A percentile compares a stretch with the other conserved stretches of the same genome.
phyloP scores from a whole-genome alignment of 2,797 vertebrate genomes.

The Gymnothorax reevesii region DNA sequence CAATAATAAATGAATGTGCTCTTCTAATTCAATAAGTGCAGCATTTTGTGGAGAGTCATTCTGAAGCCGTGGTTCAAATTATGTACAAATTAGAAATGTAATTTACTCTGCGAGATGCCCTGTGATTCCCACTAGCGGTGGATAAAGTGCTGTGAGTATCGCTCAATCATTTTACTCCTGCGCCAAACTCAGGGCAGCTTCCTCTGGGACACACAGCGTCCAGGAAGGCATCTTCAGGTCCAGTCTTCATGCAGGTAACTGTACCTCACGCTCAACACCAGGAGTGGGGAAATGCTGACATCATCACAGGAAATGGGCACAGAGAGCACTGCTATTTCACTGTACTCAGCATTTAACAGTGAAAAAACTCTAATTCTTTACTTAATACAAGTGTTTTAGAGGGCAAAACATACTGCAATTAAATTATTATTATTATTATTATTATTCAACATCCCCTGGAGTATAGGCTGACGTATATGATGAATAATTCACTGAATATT shows the following conservation, averaged over 20 bases:
- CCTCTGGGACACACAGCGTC: constrained; percentile 15
- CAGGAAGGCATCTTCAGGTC: neutral
- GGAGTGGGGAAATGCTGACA: neutral
- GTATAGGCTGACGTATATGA: too few species aligned
- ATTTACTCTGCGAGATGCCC: constrained; percentile 37
- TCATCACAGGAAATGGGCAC: neutral
- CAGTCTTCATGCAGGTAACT: neutral
- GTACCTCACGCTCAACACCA: neutral
- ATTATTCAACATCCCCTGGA: too few species aligned
- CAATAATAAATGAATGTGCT: constrained; percentile 35
- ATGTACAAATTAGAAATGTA: constrained; percentile 39
- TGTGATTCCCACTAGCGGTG: constrained; percentile 35
- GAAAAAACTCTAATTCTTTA: too few species aligned
- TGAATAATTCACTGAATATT: neutral
- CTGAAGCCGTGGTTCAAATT: constrained; percentile 41
- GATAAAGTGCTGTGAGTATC: constrained; percentile 32
- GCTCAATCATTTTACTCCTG: constrained; percentile 33
- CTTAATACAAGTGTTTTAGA: too few species aligned
- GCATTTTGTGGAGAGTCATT: constrained; percentile 39
- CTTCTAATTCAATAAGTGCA: constrained; percentile 34
- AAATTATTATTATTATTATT: too few species aligned
- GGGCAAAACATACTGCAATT: too few species aligned
- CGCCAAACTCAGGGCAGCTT: constrained; percentile 13
- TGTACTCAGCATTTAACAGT: too few species aligned
- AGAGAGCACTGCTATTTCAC: neutral